A percentile compares a stretch with the other conserved stretches of the same genome.
Conservation (phyloP, 2,888 invertebrate genomes). For the Hypercompe scribonia region DNA sequence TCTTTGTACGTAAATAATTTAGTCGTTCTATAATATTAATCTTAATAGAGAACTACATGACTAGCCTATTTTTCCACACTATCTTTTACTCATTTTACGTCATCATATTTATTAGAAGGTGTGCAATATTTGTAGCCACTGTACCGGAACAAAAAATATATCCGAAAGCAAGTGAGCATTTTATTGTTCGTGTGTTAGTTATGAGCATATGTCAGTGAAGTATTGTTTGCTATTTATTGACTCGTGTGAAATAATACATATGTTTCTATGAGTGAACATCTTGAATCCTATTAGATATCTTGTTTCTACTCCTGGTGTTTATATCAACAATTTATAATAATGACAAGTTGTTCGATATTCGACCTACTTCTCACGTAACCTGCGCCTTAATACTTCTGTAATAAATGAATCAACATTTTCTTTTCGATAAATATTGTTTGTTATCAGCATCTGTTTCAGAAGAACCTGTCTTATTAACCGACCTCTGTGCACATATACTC, state of each 20-base stretch:
- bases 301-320: conserved; percentile 30
- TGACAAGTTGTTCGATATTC: conserved; percentile 35
- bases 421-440: no score
- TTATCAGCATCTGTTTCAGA: no score
- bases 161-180: conserved; percentile 26
- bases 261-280: conserved; percentile 31
- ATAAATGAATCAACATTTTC: conserved; percentile 15
- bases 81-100: conserved; percentile 24
- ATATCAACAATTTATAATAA: conserved; percentile 44
- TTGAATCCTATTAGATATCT: conserved; percentile 47
- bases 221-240: conserved; percentile 54
- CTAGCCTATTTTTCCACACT: conserved; percentile 19
- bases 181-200: conserved; percentile 36
- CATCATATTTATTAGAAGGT: conserved; percentile 18
- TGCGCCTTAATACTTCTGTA: conserved; percentile 29
- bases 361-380: conserved; percentile 5
- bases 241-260: conserved; percentile 55
- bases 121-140: conserved; percentile 14
- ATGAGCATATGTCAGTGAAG: conserved; percentile 32
- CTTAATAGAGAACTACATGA: conserved; percentile 10
- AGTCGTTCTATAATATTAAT: not conserved
- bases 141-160: conserved; percentile 21
- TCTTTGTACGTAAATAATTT: not conserved
- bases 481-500: no score
- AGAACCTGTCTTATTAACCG: no score